A percentile compares a stretch with the other conserved stretches of the same genome.
Conservation (phyloP, 2,113 vertebrate genomes). For the Macaca nemestrina region DNA sequence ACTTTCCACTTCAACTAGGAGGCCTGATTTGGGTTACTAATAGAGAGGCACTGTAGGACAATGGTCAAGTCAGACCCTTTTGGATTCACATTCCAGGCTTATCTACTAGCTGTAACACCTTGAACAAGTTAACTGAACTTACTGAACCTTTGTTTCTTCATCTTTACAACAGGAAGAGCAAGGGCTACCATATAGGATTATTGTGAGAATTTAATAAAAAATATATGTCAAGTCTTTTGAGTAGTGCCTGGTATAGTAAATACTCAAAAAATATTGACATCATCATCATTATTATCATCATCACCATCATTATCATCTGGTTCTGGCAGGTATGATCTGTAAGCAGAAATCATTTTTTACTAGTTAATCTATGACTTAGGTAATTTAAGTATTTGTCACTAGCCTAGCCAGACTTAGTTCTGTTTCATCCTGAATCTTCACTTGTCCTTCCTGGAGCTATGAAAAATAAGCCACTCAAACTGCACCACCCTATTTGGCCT, state of each 20-base stretch:
- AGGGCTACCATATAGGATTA: background rate
- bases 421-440: background rate
- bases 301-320: background rate
- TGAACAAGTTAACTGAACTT: background rate
- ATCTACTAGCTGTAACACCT: background rate
- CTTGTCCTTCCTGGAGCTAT: background rate
- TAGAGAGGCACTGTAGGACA: background rate
- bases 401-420: background rate
- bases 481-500: background rate
- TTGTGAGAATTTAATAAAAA: background rate
- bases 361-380: background rate
- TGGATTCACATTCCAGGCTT: background rate
- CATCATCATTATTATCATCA: background rate
- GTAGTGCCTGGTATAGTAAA: background rate
- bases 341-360: background rate
- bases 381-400: no score
- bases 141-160: background rate
- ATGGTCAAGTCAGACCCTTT: background rate
- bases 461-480: background rate
- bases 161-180: background rate
- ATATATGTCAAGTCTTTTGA: background rate
- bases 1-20: background rate
- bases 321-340: background rate
- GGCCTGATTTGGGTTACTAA: background rate
- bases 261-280: background rate